Base-by-base conservation (phyloP, 2,113 vertebrate genomes). In the Azemiops feae region DNA sequence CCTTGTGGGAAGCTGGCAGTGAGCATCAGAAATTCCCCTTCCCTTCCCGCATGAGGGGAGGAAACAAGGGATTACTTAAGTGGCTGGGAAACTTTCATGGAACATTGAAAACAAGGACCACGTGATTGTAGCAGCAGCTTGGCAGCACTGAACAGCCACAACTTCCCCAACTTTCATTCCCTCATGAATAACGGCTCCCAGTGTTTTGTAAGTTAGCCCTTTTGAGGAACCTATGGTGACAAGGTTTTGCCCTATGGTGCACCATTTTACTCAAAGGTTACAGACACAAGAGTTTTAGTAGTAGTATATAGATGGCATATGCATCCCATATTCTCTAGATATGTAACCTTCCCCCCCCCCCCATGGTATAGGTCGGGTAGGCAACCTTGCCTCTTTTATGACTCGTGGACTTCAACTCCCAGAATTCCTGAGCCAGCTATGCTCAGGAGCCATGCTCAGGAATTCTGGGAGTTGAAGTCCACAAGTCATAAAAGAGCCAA, bases 321-420 rank as follows among this genome's bases (percentile, higher is more conserved):
- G 45, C 64, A 81, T 69, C 22, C 87, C 93, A 50, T 25, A 14
- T 91, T 69, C 20, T 89, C 2, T 22, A 87, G 93, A 92, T 95
- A 96, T 94, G 94, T 27, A 22, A 2, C 55, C 25, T 50, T 50
- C 4, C 30, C 60, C 12, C 30, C 0, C 30, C 3, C 60, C 12
- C 30, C 90, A 5, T 39, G n/a, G 10, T n/a, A 87, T n/a, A 64
- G n/a, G n/a, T n/a, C n/a, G n/a, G n/a, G n/a, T n/a, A n/a, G n/a
- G n/a, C n/a, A n/a, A n/a, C n/a, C n/a, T n/a, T n/a, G n/a, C n/a
- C n/a, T n/a, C n/a, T n/a, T n/a, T n/a, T n/a, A n/a, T n/a, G n/a
- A n/a, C n/a, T n/a, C n/a, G n/a, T n/a, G n/a, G n/a, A n/a, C n/a
- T n/a, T n/a, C n/a, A n/a, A n/a, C n/a, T n/a, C n/a, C n/a, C n/a